These are phyloP conservation scores for Phlogophora meticulosa DNA, from an alignment of 2,888 invertebrate genomes.

Conservation along the genomic window DNA sequence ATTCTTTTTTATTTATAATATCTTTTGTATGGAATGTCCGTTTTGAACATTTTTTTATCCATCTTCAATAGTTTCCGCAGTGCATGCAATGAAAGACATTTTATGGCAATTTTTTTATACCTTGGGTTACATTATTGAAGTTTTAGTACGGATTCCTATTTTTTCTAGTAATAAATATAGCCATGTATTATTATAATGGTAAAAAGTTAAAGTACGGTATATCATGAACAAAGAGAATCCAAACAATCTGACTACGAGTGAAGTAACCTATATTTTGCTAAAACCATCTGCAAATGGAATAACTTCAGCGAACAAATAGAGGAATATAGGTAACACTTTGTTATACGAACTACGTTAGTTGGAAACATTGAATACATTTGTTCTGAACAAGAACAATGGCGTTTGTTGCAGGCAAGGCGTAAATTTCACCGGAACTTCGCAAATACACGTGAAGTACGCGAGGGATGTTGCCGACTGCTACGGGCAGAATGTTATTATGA, in stretches of 20 bases:
- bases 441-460: conserved; percentile 86
- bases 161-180: too few species aligned
- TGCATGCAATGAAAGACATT: too few species aligned
- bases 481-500: conserved; percentile 89
- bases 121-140: too few species aligned
- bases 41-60: too few species aligned
- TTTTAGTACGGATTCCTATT: too few species aligned
- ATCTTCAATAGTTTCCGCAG: too few species aligned
- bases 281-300: conserved; percentile 42
- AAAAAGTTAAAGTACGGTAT: neutral
- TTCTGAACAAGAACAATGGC: conserved; percentile 61
- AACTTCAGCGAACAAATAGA: conserved; percentile 42
- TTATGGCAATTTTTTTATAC: too few species aligned
- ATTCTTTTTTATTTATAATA: too few species aligned
- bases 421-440: conserved; percentile 85
- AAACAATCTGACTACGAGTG: conserved; percentile 16
- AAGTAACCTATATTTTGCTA: conserved; percentile 20
- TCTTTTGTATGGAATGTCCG: too few species aligned
- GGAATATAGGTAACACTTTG: conserved; percentile 40
- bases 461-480: conserved; percentile 85
- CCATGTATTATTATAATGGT: too few species aligned
- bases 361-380: conserved; percentile 43
- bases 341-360: conserved; percentile 31
- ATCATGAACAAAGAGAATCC: conserved; percentile 1
- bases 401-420: conserved; percentile 82